Conservation (phyloP, 2,888 invertebrate genomes). For the Crocallis elinguaria region DNA sequence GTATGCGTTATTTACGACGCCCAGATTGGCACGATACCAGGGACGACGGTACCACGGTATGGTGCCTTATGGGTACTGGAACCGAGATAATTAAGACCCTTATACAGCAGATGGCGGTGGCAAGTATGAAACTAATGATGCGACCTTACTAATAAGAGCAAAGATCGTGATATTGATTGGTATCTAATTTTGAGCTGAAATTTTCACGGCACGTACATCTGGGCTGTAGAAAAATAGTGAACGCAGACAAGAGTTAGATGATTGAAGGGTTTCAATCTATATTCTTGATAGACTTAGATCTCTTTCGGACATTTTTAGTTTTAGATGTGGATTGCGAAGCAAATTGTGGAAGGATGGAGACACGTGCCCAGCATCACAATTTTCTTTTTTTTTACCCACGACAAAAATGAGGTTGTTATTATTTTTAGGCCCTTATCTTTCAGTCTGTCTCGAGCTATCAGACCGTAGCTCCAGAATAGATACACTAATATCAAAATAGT, state of each 20-base stretch:
- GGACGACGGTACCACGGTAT: slow-evolving; percentile 29
- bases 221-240: neutral
- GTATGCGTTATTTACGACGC: slow-evolving; percentile 73
- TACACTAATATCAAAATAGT: too few relatives aligned
- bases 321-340: too few relatives aligned
- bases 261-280: slow-evolving; percentile 1
- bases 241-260: neutral
- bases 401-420: too few relatives aligned
- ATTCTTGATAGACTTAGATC: neutral
- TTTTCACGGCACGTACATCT: neutral
- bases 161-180: slow-evolving; percentile 29
- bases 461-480: too few relatives aligned
- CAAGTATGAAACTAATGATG: slow-evolving; percentile 38
- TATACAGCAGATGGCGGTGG: slow-evolving; percentile 37
- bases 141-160: slow-evolving; percentile 36
- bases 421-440: too few relatives aligned
- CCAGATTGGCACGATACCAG: slow-evolving; percentile 68
- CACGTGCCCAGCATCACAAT: too few relatives aligned
- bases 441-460: too few relatives aligned
- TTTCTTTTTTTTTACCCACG: too few relatives aligned
- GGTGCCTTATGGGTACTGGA: slow-evolving; percentile 41
- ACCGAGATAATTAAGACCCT: slow-evolving; percentile 41
- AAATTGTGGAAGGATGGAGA: too few relatives aligned
- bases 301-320: slow-evolving; percentile 3
- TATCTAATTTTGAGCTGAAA: slow-evolving; percentile 5